Conservation (phyloP, 2,797 vertebrate species). For the Chelon auratus region DNA sequence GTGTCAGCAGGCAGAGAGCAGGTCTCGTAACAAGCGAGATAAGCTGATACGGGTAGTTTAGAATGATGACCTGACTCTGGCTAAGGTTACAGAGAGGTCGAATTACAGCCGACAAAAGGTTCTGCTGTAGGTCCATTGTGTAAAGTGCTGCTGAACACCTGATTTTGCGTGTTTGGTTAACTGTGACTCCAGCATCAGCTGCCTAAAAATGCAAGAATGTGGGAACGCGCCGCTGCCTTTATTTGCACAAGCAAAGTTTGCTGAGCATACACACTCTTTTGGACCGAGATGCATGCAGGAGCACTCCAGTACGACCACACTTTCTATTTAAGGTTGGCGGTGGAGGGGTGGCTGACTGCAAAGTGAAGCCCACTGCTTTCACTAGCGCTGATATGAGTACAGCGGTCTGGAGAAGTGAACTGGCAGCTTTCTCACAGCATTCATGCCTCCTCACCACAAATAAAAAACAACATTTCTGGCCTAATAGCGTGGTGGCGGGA, state of each 20-base stretch:
- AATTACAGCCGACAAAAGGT: constrained; percentile 29
- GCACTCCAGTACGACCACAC: constrained; percentile 14
- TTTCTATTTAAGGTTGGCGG: constrained; percentile 35
- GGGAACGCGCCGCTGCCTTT: not conserved
- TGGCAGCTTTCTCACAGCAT: too few relatives aligned
- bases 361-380: too few relatives aligned
- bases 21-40: constrained; percentile 45
- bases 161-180: not conserved
- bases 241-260: constrained; percentile 28
- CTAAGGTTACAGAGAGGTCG: constrained; percentile 24
- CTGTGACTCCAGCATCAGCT: not conserved
- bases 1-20: constrained; percentile 32
- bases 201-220: constrained; percentile 12
- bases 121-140: not conserved
- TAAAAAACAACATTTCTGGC: too few relatives aligned
- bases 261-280: constrained; percentile 23
- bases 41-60: constrained; percentile 33
- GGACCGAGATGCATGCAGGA: constrained; percentile 8
- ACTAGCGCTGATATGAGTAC: too few relatives aligned
- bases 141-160: not conserved
- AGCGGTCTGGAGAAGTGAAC: too few relatives aligned
- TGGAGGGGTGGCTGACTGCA: constrained; percentile 11
- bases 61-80: constrained; percentile 23
- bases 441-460: too few relatives aligned
- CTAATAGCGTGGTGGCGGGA: too few relatives aligned